Evolutionary conservation across 2,113 vertebrate genomes (phyloP).

Genomic region (Peromyscus maniculatus): DNA sequence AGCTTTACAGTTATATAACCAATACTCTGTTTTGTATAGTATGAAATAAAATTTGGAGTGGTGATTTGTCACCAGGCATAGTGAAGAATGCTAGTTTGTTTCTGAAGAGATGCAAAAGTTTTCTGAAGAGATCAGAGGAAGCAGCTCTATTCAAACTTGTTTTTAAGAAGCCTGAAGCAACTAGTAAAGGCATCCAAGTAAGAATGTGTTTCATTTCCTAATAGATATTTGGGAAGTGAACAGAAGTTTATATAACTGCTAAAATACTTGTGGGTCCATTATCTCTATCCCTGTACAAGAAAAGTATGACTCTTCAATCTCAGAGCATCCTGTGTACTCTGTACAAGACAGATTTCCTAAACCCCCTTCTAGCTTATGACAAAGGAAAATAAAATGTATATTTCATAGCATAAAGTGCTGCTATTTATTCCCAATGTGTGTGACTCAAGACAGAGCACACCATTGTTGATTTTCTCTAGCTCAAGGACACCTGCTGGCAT

Average conservation of each 20-base stretch:
- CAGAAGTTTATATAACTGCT: constrained; percentile 64
- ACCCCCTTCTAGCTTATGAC: constrained; percentile 64
- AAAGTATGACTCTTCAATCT: constrained; percentile 78
- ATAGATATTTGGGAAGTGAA: constrained; percentile 77
- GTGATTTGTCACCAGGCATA: constrained; percentile 57
- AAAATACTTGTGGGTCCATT: constrained; percentile 75
- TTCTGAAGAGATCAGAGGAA: constrained; percentile 52
- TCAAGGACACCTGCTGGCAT: constrained; percentile 36
- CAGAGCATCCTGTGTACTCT: constrained; percentile 71
- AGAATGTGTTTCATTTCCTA: constrained; percentile 67
- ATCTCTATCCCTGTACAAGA: constrained; percentile 34
- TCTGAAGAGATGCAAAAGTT: constrained; percentile 65
- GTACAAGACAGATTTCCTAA: constrained; percentile 57
- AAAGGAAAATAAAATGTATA: constrained; percentile 67
- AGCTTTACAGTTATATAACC: constrained; percentile 32
- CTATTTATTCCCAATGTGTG: constrained; percentile 46
- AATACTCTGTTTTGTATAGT: constrained; percentile 56
- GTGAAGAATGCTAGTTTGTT: constrained; percentile 55
- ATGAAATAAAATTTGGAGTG: constrained; percentile 52
- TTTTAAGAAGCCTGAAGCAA: constrained; percentile 71
- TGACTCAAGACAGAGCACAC: not conserved
- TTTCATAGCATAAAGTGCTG: constrained; percentile 59
- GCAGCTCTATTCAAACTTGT: constrained; percentile 67
- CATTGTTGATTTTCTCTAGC: constrained; percentile 72
- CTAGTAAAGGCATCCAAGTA: constrained; percentile 63